Conservation (phyloP, 2,888 invertebrate species). For the Hyposoter dolosus region DNA sequence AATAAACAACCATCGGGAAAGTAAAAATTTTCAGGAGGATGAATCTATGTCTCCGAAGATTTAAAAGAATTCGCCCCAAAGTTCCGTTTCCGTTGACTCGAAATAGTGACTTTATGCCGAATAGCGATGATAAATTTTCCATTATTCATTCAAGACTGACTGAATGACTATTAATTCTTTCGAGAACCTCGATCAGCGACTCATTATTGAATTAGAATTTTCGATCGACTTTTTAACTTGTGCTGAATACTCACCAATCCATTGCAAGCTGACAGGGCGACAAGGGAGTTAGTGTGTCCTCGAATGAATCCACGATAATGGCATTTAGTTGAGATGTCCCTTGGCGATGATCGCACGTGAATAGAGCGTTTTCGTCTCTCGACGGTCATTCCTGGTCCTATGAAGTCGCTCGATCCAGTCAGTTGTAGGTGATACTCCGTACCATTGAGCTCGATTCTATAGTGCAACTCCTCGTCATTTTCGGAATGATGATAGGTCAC, state of each 20-base stretch:
- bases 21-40: no score
- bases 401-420: constrained; percentile 81
- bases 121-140: neutral
- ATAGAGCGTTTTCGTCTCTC: constrained; percentile 87
- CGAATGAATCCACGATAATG: constrained; percentile 92
- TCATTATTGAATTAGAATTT: no score
- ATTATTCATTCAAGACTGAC: neutral
- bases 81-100: neutral
- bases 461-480: constrained; percentile 86
- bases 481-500: constrained; percentile 87
- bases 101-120: neutral
- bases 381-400: constrained; percentile 87
- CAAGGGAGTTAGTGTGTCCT: constrained; percentile 89
- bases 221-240: neutral
- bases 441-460: constrained; percentile 84
- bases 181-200: no score
- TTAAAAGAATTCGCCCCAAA: neutral
- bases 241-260: constrained; percentile 90
- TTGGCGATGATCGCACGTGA: constrained; percentile 80
- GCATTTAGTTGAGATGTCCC: constrained; percentile 87
- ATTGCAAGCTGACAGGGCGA: constrained; percentile 93
- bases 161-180: no score
- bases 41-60: no score
- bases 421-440: constrained; percentile 83
- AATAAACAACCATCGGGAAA: no score